A percentile compares a stretch with the other conserved stretches of the same genome.
These are phyloP conservation scores for Oasisia sp. DNA, from an alignment of 2,888 invertebrate genomes.

Conservation along the genomic window DNA sequence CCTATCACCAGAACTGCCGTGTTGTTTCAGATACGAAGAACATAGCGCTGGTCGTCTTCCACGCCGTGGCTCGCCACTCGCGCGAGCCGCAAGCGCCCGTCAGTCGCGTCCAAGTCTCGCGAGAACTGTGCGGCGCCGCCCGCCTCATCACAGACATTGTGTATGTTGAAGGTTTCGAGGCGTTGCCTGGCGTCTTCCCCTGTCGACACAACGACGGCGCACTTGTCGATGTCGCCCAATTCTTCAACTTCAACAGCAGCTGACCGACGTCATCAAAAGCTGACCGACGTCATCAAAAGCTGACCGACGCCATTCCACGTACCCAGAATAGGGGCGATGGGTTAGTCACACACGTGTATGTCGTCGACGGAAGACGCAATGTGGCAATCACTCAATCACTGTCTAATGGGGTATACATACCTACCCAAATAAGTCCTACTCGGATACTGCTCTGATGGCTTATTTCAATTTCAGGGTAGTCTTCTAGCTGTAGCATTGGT, in stretches of 20 bases:
- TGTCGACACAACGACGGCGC: conserved; percentile 6
- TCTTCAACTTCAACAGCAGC: not conserved
- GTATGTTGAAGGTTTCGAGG: not conserved
- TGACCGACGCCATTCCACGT: not conserved
- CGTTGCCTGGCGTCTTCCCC: not conserved
- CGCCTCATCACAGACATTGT: not conserved
- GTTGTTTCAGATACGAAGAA: not conserved
- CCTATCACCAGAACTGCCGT: not conserved
- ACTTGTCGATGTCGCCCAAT: not conserved
- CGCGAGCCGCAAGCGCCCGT: not conserved
- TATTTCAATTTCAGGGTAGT: too few species aligned
- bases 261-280: not conserved
- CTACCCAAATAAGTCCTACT: too few species aligned
- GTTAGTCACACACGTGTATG: not conserved
- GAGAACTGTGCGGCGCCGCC: not conserved
- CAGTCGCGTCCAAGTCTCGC: not conserved
- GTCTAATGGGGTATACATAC: too few species aligned
- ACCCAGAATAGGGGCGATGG: not conserved
- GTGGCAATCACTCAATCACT: not conserved
- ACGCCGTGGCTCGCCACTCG: not conserved
- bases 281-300: too few species aligned
- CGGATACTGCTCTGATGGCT: too few species aligned
- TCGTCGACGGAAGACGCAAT: not conserved
- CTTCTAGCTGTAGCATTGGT: too few species aligned
- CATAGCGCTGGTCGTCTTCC: not conserved